phyloP scores from a whole-genome alignment of 2,113 vertebrate genomes.

The Heliornis fulica region DNA sequence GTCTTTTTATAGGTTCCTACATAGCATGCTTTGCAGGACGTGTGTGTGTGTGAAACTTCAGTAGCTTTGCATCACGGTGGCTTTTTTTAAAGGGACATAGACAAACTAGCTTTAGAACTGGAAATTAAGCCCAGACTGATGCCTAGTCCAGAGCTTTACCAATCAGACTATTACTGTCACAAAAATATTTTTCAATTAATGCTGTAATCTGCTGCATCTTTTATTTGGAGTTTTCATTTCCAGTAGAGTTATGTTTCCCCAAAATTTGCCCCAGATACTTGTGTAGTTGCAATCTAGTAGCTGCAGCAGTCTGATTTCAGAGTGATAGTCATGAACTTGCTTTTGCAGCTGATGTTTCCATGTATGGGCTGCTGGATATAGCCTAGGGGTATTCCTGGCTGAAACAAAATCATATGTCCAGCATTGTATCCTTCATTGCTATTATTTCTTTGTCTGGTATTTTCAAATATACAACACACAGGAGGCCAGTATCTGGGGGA shows the following conservation, averaged over 20 bases:
- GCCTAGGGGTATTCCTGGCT: not conserved
- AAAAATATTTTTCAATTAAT: not conserved
- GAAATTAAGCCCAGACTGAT: not conserved
- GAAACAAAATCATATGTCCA: not conserved
- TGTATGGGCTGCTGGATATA: not conserved
- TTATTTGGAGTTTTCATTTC: not conserved
- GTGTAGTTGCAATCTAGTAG: not conserved
- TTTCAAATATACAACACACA: not conserved
- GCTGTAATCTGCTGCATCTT: not conserved
- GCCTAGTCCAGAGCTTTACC: not conserved
- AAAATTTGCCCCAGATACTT: not conserved
- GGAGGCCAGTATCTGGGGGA: not conserved
- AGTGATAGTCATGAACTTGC: not conserved
- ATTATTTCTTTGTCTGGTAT: not conserved
- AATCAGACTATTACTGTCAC: not conserved
- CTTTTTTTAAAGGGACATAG: not conserved
- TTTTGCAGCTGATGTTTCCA: not conserved
- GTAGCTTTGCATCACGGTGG: not conserved
- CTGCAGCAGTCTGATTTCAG: not conserved
- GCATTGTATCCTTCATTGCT: not conserved
- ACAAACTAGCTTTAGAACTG: not conserved
- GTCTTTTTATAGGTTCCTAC: not conserved
- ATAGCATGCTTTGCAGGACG: not conserved
- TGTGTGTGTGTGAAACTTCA: not conserved
- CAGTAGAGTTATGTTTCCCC: not conserved